A percentile compares a stretch with the other conserved stretches of the same genome.
These are phyloP conservation scores for Urocitellus parryii DNA, from an alignment of 2,113 vertebrate species.

Conservation along the genomic window DNA sequence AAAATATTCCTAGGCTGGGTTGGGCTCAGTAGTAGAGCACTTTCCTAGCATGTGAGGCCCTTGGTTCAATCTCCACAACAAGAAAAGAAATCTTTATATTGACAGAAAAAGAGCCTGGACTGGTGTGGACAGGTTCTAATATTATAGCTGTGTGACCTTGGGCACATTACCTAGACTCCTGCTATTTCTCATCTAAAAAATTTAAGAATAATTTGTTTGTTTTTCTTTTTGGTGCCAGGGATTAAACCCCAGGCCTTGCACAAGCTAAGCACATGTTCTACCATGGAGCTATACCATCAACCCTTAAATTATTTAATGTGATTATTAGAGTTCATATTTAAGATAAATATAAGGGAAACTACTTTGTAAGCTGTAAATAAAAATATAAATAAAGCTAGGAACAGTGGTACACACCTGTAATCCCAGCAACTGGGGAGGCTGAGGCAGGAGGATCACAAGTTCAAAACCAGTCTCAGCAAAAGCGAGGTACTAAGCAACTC, in stretches of 20 bases:
- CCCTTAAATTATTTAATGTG: background rate
- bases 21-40: background rate
- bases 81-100: background rate
- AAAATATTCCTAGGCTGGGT: background rate
- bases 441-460: no score
- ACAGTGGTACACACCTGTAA: no score
- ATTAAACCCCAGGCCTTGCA: background rate
- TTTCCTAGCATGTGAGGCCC: background rate
- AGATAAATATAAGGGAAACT: constrained; percentile 12
- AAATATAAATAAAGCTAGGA: constrained; percentile 12
- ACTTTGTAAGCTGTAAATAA: constrained; percentile 36
- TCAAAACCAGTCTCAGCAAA: no score
- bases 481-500: no score
- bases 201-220: background rate
- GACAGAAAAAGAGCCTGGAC: background rate
- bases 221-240: background rate
- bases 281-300: no score
- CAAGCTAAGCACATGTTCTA: no score
- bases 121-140: background rate
- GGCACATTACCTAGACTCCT: background rate
- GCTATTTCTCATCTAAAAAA: constrained; percentile 33
- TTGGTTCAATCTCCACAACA: background rate
- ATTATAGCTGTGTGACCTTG: background rate
- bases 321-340: constrained; percentile 14
- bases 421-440: no score